phyloP scores from a whole-genome alignment of 2,113 vertebrate genomes.

The Rhegmatorhina hoffmannsi region DNA sequence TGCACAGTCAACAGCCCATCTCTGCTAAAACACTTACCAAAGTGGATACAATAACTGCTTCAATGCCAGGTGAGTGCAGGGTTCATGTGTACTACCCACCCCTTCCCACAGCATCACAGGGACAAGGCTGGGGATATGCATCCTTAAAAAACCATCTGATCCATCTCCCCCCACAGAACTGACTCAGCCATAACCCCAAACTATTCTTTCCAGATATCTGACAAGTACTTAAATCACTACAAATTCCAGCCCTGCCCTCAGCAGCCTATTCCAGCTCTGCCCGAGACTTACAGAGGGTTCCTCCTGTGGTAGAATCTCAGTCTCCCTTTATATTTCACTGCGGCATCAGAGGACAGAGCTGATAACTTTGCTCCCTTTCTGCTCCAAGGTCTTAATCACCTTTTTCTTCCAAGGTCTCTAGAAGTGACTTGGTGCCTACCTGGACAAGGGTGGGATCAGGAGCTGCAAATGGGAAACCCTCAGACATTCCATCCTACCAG shows the following conservation, averaged over 20 bases:
- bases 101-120: accelerated
- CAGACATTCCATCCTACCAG: neutral
- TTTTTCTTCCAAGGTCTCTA: neutral
- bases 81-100: accelerated
- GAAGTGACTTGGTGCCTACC: neutral
- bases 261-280: neutral
- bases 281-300: neutral
- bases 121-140: neutral
- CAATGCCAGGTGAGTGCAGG: neutral
- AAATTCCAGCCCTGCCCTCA: neutral
- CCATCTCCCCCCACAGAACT: neutral
- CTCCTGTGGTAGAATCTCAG: neutral
- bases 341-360: neutral
- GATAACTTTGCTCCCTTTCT: neutral
- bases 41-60: accelerated
- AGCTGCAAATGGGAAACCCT: neutral
- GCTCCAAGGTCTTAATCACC: neutral
- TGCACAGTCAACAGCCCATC: accelerated
- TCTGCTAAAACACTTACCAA: neutral
- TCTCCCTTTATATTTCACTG: neutral
- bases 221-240: neutral
- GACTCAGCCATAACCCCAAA: neutral
- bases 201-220: neutral
- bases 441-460: neutral
- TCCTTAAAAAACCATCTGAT: neutral